phyloP scores from a whole-genome alignment of 1,140 invertebrate genomes.

The Drosophila nigromelanica region DNA sequence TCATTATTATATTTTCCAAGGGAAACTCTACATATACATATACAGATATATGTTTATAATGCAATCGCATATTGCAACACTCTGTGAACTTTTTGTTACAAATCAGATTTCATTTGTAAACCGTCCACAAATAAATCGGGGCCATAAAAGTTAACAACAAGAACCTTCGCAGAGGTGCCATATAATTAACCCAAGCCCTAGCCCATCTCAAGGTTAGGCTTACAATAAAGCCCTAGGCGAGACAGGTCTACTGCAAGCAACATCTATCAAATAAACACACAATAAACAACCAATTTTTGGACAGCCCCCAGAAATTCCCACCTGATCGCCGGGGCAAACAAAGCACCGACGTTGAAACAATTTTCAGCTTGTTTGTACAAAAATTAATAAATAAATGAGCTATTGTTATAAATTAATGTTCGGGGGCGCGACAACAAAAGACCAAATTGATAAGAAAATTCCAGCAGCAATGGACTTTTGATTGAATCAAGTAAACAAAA shows the following conservation, averaged over 20 bases:
- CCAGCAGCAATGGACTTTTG: conserved; percentile 13
- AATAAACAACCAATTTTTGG: conserved; percentile 40
- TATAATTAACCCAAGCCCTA: conserved; percentile 27
- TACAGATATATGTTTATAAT: neutral
- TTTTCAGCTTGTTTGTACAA: conserved; percentile 61
- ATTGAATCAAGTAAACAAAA: neutral
- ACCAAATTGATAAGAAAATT: conserved; percentile 29
- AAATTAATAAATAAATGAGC: conserved; percentile 64
- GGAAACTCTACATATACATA: neutral
- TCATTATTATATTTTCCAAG: neutral
- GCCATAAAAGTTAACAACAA: conserved; percentile 40
- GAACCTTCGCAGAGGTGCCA: conserved; percentile 38
- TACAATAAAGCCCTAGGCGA: conserved; percentile 17
- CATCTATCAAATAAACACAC: conserved; percentile 31
- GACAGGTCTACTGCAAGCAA: conserved; percentile 8
- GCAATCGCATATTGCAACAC: conserved; percentile 31
- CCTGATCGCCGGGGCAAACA: conserved; percentile 13
- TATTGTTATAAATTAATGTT: conserved; percentile 60
- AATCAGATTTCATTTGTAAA: conserved; percentile 19
- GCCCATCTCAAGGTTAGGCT: conserved; percentile 34
- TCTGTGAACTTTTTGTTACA: conserved; percentile 28
- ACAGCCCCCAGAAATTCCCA: conserved; percentile 51
- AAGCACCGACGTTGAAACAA: conserved; percentile 40
- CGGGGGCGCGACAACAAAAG: conserved; percentile 29
- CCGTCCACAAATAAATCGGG: conserved; percentile 4